Base-by-base conservation (phyloP, 2,113 vertebrate species). In the Indicator indicator region DNA sequence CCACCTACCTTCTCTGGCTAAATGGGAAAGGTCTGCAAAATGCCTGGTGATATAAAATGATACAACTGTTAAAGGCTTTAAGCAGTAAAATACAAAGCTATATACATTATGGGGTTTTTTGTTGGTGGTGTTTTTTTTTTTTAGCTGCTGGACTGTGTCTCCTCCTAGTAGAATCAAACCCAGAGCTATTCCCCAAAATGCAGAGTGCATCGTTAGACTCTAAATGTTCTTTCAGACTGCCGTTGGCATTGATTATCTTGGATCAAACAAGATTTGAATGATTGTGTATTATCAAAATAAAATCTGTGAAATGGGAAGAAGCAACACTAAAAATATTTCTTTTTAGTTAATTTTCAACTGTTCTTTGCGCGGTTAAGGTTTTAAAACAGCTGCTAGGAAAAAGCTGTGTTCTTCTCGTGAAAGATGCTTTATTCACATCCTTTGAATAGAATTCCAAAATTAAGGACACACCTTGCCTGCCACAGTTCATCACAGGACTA, bases 371-470 rank as follows among this genome's bases (percentile, higher is more conserved):
- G 70, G 12, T 59, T 63, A 88, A 78, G 33, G 38, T 65, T 90
- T 94, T 83, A 91, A 95, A 96, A 58, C 28, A 86, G 16, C 38
- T 79, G 21, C 15, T 93, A 82, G 50, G 3, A 67, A 23, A 84
- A 58, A 44, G 16, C 7, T 1, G 80, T 59, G n/a, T 88, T 89
- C 32, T 96, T 6, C 20, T 55, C 75, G 16, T 13, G 54, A 18
- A 19, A 82, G 81, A 59, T 82, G 11, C 81, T 97, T 92, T 75
- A 42, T 82, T 69, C 20, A 55, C 15, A 42, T 91, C 67, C 59
- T 93, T 92, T 93, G 69, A 87, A 70, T 56, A 78, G 59, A 77
- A 50, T 38, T 84, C 77, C 88, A 71, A 23, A 80, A 83, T 33
- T 86, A 73, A 65, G 24, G 46, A 28, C 52, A 27, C 27, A 40